phyloP scores from a whole-genome alignment of 2,797 vertebrate genomes.

The Remorina albescens region DNA sequence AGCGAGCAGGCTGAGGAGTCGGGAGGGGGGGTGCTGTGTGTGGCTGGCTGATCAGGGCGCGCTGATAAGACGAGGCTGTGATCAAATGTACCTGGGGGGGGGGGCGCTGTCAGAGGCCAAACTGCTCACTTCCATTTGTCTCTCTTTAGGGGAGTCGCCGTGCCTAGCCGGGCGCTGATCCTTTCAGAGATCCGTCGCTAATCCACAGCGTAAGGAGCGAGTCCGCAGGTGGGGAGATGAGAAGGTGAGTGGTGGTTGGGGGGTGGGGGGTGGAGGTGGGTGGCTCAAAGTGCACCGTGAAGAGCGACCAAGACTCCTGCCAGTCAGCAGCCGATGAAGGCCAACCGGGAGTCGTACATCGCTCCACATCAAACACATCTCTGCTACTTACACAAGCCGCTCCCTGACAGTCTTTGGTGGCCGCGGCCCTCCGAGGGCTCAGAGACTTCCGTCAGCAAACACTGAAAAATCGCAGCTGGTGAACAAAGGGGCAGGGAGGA shows the following conservation, averaged over 20 bases:
- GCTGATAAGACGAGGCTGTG: slow-evolving; percentile 64
- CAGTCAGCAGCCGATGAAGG: slow-evolving; percentile 72
- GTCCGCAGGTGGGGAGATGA: slow-evolving; percentile 49
- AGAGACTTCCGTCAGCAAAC: slow-evolving; percentile 60
- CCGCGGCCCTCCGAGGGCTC: slow-evolving; percentile 45
- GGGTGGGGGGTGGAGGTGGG: too few species aligned
- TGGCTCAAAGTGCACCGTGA: slow-evolving; percentile 52
- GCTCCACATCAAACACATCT: slow-evolving; percentile 75
- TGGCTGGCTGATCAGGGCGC: slow-evolving; percentile 58
- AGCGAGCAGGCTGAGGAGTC: slow-evolving; percentile 55
- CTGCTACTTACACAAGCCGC: slow-evolving; percentile 73
- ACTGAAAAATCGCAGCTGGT: slow-evolving; percentile 65
- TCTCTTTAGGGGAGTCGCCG: slow-evolving; percentile 64
- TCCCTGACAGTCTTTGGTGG: slow-evolving; percentile 64
- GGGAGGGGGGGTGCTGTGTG: too few species aligned
- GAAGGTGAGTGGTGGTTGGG: too few species aligned
- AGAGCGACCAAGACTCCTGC: slow-evolving; percentile 64
- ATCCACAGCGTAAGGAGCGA: slow-evolving; percentile 58
- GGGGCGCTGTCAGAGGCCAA: slow-evolving; percentile 54
- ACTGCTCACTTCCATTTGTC: slow-evolving; percentile 66
- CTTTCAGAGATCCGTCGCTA: slow-evolving; percentile 69
- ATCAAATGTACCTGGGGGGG: slow-evolving; percentile 76
- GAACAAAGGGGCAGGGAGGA: too few species aligned
- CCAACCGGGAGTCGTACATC: slow-evolving; percentile 56
- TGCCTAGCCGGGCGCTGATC: slow-evolving; percentile 65